phyloP scores from a whole-genome alignment of 2,888 invertebrate genomes.

The Trichacis sp. region DNA sequence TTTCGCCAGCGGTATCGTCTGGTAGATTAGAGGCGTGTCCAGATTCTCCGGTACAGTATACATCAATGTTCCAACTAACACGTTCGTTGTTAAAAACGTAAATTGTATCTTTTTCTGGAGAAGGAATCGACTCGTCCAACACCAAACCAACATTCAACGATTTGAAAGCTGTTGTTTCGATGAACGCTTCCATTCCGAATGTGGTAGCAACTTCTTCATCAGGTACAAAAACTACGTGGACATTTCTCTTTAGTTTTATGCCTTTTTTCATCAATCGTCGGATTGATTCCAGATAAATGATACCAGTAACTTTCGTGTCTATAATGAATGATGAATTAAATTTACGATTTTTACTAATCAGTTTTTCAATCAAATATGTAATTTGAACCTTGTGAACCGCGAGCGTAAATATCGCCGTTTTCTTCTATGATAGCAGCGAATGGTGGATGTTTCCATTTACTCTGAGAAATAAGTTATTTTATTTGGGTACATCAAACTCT shows the following conservation, averaged over 20 bases:
- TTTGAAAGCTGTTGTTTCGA: constrained; percentile 76
- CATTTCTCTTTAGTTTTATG: constrained; percentile 74
- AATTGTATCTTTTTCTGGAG: constrained; percentile 60
- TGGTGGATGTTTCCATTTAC: constrained; percentile 91
- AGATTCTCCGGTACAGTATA: constrained; percentile 78
- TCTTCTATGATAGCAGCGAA: constrained; percentile 88
- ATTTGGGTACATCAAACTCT: no score
- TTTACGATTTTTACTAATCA: no score
- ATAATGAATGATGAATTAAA: no score
- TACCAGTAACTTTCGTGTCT: constrained; percentile 85
- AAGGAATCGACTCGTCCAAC: constrained; percentile 80
- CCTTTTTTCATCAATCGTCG: constrained; percentile 74
- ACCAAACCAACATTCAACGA: constrained; percentile 82
- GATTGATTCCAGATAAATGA: constrained; percentile 83
- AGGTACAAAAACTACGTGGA: constrained; percentile 81
- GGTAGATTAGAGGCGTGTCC: constrained; percentile 82
- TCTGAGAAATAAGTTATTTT: no score
- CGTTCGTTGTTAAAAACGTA: constrained; percentile 76
- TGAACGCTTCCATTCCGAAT: constrained; percentile 79
- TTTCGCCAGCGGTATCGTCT: constrained; percentile 80
- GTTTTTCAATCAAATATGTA: no score
- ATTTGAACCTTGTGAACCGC: constrained; percentile 84
- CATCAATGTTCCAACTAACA: constrained; percentile 76
- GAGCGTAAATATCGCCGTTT: constrained; percentile 82
- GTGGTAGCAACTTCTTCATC: constrained; percentile 83